Base-by-base conservation (phyloP, 2,797 vertebrate species). In the Paratrypauchen microcephalus region DNA sequence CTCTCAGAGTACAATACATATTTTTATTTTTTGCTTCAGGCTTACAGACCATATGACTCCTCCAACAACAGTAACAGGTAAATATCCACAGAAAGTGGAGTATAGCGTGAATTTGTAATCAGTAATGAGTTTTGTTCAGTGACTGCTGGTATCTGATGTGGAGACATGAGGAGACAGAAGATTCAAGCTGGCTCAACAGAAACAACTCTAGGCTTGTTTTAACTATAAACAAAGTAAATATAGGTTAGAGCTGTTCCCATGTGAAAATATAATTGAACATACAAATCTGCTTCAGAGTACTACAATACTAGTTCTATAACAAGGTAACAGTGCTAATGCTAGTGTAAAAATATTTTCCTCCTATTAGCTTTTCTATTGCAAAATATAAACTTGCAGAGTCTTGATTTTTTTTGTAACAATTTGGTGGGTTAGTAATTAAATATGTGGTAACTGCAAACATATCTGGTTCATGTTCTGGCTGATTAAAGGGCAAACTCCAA, bases 151-250 rank as follows among this genome's bases (percentile, higher is more conserved):
- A 19, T 76, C 68, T 68, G 78, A 78, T 57, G 56, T 18, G 28
- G 55, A 67, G 65, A 7, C 63, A 65, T 9, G 56, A 32, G 28
- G 55, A 67, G 65, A 7, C 63, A 65, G 7, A 23, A 61, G 72
- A 71, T 56, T 66, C 66, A 61, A 36, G 64, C 75, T 69, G 78
- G 62, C 70, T 70, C 57, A 36, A 21, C 21, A 45, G 71, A 70
- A 64, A 7, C 28, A 65, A 24, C 68, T 63, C 45, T 57, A 59
- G 65, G 70, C 66, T 19, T 79, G 83, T 86, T 80, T 89, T 41
- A 71, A 72, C 75, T 68, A 30, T 68, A 88, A 87, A 86, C 73
- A 86, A 54, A 19, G 45, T 47, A 50, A 65, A 65, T n/a, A 28
- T 19, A 30, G 15, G 26, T 48, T 50, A 19, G 45, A 18, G 41